Conservation (phyloP, 2,113 vertebrate genomes). For the Gopherus evgoodei region DNA sequence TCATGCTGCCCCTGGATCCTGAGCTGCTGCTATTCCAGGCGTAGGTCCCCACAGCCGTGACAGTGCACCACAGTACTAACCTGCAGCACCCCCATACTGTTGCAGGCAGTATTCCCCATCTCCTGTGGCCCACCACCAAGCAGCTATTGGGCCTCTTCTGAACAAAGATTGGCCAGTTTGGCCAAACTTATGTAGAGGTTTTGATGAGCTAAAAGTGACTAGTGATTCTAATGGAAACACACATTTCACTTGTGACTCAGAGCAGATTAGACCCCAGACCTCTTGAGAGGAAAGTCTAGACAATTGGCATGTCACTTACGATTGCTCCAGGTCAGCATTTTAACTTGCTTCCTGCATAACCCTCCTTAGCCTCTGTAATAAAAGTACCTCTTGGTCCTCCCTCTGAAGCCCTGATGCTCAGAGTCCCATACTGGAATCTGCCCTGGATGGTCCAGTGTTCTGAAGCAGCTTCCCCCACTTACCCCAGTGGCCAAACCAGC, state of each 20-base stretch:
- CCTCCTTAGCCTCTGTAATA: neutral
- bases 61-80: neutral
- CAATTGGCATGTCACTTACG: neutral
- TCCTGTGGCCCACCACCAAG: neutral
- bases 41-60: neutral
- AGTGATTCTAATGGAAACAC: neutral
- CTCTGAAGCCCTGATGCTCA: rapidly evolving
- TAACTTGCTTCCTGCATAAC: neutral
- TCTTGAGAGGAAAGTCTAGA: neutral
- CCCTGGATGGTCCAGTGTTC: neutral
- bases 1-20: neutral
- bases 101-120: neutral
- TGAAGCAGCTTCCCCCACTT: neutral
- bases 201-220: neutral
- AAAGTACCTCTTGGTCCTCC: neutral
- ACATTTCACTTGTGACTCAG: neutral
- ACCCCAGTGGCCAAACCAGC: neutral
- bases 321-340: neutral
- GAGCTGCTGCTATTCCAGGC: neutral
- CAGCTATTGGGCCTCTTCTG: neutral
- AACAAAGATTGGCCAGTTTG: neutral
- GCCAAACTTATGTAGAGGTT: neutral
- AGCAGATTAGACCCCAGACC: neutral
- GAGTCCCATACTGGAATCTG: neutral
- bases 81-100: neutral